phyloP scores from a whole-genome alignment of 2,113 vertebrate genomes.

The Cervus canadensis region DNA sequence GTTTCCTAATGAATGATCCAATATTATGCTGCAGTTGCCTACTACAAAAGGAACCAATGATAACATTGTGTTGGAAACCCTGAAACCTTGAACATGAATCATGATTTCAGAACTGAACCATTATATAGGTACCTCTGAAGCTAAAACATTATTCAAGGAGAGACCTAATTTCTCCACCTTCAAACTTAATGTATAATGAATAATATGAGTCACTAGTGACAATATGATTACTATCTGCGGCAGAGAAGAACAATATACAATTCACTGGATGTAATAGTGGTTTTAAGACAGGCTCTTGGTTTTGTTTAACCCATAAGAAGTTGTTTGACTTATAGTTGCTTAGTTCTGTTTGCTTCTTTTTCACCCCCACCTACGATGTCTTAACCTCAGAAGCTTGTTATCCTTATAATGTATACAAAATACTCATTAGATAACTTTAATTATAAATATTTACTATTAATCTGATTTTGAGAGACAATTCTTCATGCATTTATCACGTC shows the following conservation, averaged over 20 bases:
- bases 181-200: neutral
- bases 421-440: neutral
- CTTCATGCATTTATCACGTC: neutral
- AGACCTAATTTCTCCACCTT: neutral
- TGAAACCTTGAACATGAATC: neutral
- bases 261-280: neutral
- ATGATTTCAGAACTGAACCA: neutral
- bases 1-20: neutral
- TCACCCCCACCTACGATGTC: neutral
- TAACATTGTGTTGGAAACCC: neutral
- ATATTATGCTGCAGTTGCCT: neutral
- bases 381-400: neutral
- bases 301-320: neutral
- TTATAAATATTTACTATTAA: neutral
- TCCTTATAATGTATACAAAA: neutral
- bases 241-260: neutral
- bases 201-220: neutral
- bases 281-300: neutral
- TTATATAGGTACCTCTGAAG: neutral
- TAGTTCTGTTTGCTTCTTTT: neutral
- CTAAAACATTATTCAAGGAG: neutral
- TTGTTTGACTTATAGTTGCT: neutral
- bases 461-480: neutral
- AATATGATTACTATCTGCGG: neutral
- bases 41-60: neutral